Conservation (phyloP, 2,113 vertebrate species). For the Helogale parvula region DNA sequence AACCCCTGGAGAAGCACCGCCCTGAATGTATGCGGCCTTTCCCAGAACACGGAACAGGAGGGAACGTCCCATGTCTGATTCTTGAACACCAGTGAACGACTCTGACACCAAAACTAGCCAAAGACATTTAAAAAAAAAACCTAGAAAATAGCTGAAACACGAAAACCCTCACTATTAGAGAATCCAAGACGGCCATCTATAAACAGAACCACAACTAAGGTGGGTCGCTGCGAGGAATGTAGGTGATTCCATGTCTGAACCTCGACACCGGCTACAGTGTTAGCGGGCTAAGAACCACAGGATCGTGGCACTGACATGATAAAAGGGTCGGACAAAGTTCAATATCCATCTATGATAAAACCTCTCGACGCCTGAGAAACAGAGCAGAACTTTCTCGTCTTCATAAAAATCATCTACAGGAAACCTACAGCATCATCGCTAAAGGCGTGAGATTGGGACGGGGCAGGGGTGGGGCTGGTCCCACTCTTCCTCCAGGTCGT, state of each 20-base stretch:
- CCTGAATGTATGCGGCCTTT: background rate
- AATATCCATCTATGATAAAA: background rate
- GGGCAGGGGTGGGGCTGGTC: accelerated
- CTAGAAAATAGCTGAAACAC: background rate
- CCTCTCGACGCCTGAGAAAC: background rate
- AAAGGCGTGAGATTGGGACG: accelerated
- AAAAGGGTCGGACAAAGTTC: background rate
- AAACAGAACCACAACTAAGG: background rate
- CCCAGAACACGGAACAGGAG: background rate
- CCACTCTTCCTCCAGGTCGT: too few relatives aligned
- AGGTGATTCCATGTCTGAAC: background rate
- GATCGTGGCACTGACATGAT: accelerated
- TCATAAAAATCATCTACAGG: background rate
- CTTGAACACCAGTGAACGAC: background rate
- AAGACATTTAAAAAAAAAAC: background rate
- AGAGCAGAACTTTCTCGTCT: background rate
- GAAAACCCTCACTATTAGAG: background rate
- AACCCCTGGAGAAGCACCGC: background rate
- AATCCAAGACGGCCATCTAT: background rate
- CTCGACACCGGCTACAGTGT: background rate
- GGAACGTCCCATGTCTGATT: background rate
- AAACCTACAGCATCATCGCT: background rate
- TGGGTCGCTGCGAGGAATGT: background rate
- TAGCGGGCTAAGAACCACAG: background rate
- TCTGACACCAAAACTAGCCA: background rate